Conservation (phyloP, 1,140 invertebrate species). For the Meteorus sp. region DNA sequence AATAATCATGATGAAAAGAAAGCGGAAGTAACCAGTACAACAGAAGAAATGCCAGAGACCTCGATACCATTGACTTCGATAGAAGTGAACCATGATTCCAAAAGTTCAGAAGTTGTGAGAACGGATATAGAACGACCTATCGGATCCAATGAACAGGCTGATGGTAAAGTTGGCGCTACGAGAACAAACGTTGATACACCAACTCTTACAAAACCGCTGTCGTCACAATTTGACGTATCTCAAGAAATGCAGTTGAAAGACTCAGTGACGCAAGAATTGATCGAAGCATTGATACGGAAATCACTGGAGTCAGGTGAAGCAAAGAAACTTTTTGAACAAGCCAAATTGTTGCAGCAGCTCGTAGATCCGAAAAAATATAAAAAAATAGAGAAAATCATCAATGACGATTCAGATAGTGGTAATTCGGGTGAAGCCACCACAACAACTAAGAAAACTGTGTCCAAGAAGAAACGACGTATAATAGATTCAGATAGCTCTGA, state of each 20-base stretch:
- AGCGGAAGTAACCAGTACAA: constrained; percentile 30
- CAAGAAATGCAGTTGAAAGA: constrained; percentile 14
- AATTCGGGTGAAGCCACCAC: constrained; percentile 27
- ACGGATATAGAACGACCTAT: constrained; percentile 2
- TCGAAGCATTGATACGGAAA: constrained; percentile 40
- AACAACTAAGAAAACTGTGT: constrained; percentile 24
- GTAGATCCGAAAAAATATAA: constrained; percentile 39
- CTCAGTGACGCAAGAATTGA: constrained; percentile 31
- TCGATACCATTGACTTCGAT: neutral
- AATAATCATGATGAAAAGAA: constrained; percentile 32
- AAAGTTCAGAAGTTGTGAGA: constrained; percentile 9
- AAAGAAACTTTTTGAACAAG: constrained; percentile 39
- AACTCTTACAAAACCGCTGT: constrained; percentile 12
- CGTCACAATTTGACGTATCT: neutral
- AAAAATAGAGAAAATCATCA: constrained; percentile 44
- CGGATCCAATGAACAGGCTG: neutral
- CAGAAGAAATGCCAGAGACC: constrained; percentile 9
- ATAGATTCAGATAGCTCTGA: constrained; percentile 50
- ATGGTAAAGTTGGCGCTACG: neutral
- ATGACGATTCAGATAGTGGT: constrained; percentile 37
- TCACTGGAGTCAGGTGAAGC: constrained; percentile 39
- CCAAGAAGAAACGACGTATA: constrained; percentile 38
- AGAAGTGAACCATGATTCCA: neutral
- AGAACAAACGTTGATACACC: constrained; percentile 25
- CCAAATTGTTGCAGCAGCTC: constrained; percentile 37